Conservation (phyloP, 2,888 invertebrate genomes). For the Nysson spinosus region DNA sequence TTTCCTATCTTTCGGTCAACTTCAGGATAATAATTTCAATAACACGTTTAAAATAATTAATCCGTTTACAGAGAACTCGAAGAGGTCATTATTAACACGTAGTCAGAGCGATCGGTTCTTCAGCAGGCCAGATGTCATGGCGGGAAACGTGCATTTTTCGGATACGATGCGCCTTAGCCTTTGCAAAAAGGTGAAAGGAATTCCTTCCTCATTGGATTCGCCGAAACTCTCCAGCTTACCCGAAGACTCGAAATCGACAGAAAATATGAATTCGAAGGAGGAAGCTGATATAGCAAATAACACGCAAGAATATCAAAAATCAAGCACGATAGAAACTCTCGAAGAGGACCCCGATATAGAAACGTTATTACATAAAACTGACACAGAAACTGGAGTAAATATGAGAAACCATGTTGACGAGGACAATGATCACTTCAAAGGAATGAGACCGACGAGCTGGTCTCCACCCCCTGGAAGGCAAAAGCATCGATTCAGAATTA, state of each 20-base stretch:
- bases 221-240: slow-evolving; percentile 2
- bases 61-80: slow-evolving; percentile 38
- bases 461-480: slow-evolving; percentile 72
- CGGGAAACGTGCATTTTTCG: slow-evolving; percentile 82
- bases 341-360: slow-evolving; percentile 2
- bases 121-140: slow-evolving; percentile 77
- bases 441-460: slow-evolving; percentile 74
- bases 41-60: not conserved
- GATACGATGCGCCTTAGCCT: slow-evolving; percentile 91
- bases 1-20: no score
- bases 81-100: slow-evolving; percentile 66
- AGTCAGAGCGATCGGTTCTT: slow-evolving; percentile 78
- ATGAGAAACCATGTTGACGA: slow-evolving; percentile 9
- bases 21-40: not conserved
- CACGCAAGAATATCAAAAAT: not conserved
- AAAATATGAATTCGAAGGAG: not conserved
- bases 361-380: slow-evolving; percentile 43
- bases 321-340: not conserved
- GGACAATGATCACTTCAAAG: slow-evolving; percentile 65
- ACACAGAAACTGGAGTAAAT: slow-evolving; percentile 29
- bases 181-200: slow-evolving; percentile 80
- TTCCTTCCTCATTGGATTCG: slow-evolving; percentile 71
- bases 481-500: slow-evolving; percentile 53
- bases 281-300: not conserved
- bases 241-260: not conserved